Evolutionary conservation across 2,113 vertebrate genomes (phyloP).

Genomic region (Diphyllodes magnificus): DNA sequence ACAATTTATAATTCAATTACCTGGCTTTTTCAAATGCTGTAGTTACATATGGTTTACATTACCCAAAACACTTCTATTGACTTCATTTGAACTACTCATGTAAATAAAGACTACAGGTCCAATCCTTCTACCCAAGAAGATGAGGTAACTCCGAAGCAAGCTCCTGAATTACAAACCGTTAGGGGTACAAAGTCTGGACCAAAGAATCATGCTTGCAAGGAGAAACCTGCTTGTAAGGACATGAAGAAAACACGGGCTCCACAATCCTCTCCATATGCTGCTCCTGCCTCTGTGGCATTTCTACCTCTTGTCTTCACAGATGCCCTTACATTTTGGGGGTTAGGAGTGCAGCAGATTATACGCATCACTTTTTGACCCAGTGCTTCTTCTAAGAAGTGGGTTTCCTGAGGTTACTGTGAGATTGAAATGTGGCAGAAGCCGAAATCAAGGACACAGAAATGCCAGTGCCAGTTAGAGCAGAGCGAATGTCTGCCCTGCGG

Average conservation of each 20-base stretch:
- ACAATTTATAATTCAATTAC: conserved; percentile 46
- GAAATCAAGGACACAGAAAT: background rate
- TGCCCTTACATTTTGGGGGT: background rate
- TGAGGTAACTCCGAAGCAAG: background rate
- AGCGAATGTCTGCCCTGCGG: background rate
- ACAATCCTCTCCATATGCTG: background rate
- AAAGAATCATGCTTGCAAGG: background rate
- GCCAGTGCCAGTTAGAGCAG: background rate
- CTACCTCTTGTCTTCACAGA: background rate
- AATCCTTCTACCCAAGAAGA: background rate
- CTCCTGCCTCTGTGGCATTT: background rate
- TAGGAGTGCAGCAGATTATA: background rate
- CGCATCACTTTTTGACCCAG: background rate
- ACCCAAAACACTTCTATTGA: background rate
- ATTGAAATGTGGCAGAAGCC: background rate
- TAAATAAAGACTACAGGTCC: background rate
- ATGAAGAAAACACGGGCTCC: background rate
- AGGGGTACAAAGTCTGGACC: background rate
- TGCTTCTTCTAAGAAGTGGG: background rate
- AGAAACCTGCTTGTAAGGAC: background rate
- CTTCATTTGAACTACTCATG: background rate
- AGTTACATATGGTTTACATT: background rate
- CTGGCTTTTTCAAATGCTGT: conserved; percentile 17
- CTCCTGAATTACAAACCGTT: background rate
- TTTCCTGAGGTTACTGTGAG: background rate